Percentiles rank a stretch among this genome's conserved stretches.
These are phyloP conservation scores for Aporophyla lueneburgensis DNA, from an alignment of 2,888 invertebrate genomes.

Conservation along the genomic window DNA sequence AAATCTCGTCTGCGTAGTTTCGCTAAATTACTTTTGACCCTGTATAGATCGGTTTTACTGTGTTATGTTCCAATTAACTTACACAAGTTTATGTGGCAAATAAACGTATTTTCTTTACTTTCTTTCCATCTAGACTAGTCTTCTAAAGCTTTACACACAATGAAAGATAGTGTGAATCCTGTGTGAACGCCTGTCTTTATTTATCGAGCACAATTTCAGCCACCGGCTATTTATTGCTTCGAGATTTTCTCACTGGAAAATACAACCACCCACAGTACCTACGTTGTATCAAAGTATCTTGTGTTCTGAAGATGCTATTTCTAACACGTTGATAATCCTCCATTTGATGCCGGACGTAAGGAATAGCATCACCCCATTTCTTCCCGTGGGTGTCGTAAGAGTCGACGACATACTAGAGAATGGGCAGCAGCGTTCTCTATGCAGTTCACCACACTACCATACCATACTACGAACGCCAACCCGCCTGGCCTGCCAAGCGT, in stretches of 20 bases:
- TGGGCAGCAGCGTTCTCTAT: no score
- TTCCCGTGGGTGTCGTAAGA: no score
- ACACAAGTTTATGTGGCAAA: not conserved
- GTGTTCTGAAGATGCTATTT: not conserved
- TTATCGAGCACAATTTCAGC: conserved; percentile 8
- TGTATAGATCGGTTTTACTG: not conserved
- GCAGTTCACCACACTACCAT: no score
- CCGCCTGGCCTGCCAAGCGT: no score
- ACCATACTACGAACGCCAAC: no score
- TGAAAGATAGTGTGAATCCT: not conserved
- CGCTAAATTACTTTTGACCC: no score
- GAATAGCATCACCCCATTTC: no score
- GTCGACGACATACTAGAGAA: no score
- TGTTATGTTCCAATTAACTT: not conserved
- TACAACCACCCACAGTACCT: not conserved
- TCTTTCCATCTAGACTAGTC: not conserved
- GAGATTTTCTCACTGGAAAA: conserved; percentile 11
- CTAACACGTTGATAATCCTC: no score
- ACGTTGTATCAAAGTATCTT: not conserved
- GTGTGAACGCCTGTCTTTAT: conserved; percentile 19
- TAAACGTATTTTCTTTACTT: not conserved
- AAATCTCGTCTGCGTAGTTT: no score
- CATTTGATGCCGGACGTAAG: no score
- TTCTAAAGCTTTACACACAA: not conserved
- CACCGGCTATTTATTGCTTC: conserved; percentile 30